Evolutionary conservation across 2,113 vertebrate genomes (phyloP).

Genomic region (Apaloderma vittatum): DNA sequence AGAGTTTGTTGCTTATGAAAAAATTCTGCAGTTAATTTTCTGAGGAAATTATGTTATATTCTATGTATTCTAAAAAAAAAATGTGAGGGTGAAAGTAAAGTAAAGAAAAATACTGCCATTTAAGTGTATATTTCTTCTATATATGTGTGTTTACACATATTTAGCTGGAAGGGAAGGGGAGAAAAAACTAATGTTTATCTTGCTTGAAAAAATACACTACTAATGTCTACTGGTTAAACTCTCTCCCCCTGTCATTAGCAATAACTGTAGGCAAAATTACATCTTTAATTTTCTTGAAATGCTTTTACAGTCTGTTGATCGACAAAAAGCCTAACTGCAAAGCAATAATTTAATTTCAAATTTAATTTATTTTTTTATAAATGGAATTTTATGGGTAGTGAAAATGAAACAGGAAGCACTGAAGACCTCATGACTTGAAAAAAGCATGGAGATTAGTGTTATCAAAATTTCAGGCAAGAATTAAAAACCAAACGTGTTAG

Average conservation of each 20-base stretch:
- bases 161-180: background rate
- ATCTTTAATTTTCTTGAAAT: slow-evolving; percentile 16
- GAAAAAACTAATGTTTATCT: background rate
- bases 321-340: background rate
- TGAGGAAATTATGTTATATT: background rate
- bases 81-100: background rate
- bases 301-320: background rate
- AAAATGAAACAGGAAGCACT: background rate
- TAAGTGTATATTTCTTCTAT: background rate
- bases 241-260: background rate
- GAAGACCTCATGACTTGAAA: background rate
- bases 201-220: background rate
- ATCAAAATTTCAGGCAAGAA: background rate
- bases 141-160: background rate
- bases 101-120: background rate
- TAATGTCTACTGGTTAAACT: slow-evolving; percentile 25
- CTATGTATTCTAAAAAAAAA: background rate
- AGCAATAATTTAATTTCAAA: background rate
- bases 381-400: background rate
- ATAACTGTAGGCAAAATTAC: background rate
- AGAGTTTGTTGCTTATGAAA: background rate
- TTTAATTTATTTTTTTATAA: background rate
- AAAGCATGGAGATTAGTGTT: background rate
- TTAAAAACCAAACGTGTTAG: background rate
- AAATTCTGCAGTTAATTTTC: background rate